Conservation (phyloP, 2,113 vertebrate genomes). For the Probosciger aterrimus region DNA sequence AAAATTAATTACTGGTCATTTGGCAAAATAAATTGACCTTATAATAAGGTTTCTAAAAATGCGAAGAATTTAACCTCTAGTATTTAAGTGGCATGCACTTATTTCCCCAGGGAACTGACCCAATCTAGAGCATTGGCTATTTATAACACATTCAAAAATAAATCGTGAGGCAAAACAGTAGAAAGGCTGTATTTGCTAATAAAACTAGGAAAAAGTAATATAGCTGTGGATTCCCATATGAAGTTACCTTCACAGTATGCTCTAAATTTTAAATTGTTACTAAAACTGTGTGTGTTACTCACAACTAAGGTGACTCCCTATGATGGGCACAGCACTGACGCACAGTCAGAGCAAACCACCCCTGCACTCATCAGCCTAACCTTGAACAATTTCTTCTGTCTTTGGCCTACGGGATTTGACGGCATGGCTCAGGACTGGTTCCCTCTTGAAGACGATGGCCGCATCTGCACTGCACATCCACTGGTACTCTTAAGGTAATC, state of each 20-base stretch:
- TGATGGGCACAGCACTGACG: rapidly evolving
- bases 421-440: background rate
- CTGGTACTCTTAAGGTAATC: background rate
- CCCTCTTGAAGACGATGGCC: background rate
- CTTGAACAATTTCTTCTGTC: background rate
- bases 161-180: background rate
- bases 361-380: background rate
- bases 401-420: rapidly evolving
- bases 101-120: conserved; percentile 15
- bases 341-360: rapidly evolving
- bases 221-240: background rate
- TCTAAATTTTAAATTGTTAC: background rate
- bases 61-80: background rate
- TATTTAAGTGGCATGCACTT: background rate
- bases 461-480: rapidly evolving
- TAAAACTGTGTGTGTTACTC: background rate
- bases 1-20: background rate
- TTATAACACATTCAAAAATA: conserved; percentile 22
- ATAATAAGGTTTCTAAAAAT: background rate
- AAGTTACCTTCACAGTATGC: background rate
- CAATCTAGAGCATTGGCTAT: background rate
- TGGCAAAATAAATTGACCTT: background rate
- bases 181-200: background rate
- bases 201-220: background rate
- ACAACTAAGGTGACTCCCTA: background rate